Percentiles rank a stretch among this genome's conserved stretches.
phyloP scores from a whole-genome alignment of 92 coral and sea anemone genomes.

The Nematostella vectensis region DNA sequence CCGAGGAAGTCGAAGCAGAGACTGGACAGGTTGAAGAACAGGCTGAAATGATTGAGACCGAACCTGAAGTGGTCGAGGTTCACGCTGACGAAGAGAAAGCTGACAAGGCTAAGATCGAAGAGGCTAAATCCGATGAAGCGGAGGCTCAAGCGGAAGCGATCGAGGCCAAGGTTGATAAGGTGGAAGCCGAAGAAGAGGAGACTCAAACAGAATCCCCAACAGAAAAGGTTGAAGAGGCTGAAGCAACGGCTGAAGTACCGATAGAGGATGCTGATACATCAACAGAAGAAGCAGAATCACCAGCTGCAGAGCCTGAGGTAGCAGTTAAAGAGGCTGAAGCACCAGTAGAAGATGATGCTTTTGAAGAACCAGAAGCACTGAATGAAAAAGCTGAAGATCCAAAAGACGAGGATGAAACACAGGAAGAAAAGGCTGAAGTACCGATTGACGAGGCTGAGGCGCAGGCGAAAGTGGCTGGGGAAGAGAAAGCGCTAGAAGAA shows the following conservation, averaged over 20 bases:
- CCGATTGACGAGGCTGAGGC: background rate
- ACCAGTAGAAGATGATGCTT: background rate
- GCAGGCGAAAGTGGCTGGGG: background rate
- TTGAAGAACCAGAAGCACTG: background rate
- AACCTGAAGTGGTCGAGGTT: background rate
- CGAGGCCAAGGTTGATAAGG: background rate
- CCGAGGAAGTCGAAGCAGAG: constrained; percentile 1
- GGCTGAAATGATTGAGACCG: background rate
- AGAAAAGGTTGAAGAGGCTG: background rate
- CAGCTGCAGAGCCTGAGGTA: background rate
- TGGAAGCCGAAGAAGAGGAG: background rate
- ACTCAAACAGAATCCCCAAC: background rate
- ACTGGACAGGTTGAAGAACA: background rate
- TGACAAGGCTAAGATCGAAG: background rate
- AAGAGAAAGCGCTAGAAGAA: background rate
- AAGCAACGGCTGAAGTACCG: background rate
- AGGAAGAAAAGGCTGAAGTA: background rate
- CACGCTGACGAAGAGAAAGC: background rate
- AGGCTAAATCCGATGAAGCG: background rate
- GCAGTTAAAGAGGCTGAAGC: background rate
- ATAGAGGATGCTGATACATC: background rate
- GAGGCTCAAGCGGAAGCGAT: background rate
- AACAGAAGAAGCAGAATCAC: background rate
- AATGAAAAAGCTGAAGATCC: background rate
- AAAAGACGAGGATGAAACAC: background rate